phyloP scores from a whole-genome alignment of 2,888 invertebrate genomes.

The Julus scandinavius region DNA sequence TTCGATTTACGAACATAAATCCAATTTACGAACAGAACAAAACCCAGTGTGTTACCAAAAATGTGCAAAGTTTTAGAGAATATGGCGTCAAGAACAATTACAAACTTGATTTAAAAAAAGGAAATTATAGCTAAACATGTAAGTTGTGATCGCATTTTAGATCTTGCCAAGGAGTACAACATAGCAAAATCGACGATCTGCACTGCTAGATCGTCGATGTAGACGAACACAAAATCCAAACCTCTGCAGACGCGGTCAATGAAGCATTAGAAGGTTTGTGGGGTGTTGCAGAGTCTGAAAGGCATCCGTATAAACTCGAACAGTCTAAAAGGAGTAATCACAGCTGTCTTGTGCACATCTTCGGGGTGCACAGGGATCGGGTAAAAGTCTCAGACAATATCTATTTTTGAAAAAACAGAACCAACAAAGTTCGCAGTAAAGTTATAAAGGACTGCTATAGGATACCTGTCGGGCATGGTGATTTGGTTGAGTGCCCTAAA shows the following conservation, averaged over 20 bases:
- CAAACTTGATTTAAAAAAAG: no score
- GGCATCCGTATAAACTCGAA: slow-evolving; percentile 58
- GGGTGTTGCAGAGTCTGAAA: slow-evolving; percentile 58
- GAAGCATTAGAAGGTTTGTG: slow-evolving; percentile 60
- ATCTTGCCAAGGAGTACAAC: no score
- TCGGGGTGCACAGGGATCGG: not conserved
- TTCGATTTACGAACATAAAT: no score
- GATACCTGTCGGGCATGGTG: not conserved
- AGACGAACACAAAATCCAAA: no score
- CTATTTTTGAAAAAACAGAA: not conserved
- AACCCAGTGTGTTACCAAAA: no score
- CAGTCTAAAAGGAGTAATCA: not conserved
- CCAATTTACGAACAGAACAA: no score
- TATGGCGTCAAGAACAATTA: no score
- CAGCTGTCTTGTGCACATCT: not conserved
- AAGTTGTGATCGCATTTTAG: no score
- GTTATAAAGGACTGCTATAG: not conserved
- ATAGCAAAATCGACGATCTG: no score
- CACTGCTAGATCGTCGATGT: slow-evolving; percentile 23
- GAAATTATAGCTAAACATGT: no score
- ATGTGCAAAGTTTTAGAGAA: no score
- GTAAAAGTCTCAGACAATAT: not conserved
- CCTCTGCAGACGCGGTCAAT: slow-evolving; percentile 57
- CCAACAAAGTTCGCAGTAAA: not conserved
- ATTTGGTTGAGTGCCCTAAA: not conserved